Conservation (phyloP, 23 tunicate species). For the Styela plicata region DNA sequence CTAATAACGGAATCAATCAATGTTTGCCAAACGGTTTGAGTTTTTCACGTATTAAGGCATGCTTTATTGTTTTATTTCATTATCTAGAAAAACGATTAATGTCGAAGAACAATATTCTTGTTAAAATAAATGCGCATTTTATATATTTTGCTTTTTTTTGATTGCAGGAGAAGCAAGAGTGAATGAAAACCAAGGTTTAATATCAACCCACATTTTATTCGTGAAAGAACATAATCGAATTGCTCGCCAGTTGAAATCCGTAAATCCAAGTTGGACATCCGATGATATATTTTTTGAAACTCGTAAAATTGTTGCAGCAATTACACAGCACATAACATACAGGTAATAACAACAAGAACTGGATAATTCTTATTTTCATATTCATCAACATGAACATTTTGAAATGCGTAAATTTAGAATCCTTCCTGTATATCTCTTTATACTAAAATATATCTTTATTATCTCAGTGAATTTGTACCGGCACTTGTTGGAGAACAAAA, state of each 20-base stretch:
- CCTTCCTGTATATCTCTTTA: constrained; percentile 3
- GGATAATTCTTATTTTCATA: neutral
- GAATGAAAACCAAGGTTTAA: constrained; percentile 75
- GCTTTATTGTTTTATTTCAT: neutral
- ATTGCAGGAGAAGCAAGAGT: constrained; percentile 66
- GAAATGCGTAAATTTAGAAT: neutral
- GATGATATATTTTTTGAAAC: constrained; percentile 58
- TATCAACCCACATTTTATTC: constrained; percentile 47
- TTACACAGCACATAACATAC: constrained; percentile 60
- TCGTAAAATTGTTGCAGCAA: constrained; percentile 53
- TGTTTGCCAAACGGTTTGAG: too few relatives aligned
- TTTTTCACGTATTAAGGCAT: too few relatives aligned
- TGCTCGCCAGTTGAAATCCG: constrained; percentile 40
- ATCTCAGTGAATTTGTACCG: constrained; percentile 70
- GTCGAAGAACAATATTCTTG: too few relatives aligned
- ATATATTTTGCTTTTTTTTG: too few relatives aligned
- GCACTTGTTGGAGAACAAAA: constrained; percentile 47
- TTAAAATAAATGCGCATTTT: too few relatives aligned
- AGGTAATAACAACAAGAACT: constrained; percentile 26
- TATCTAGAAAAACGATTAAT: too few relatives aligned
- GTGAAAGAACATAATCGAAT: constrained; percentile 79
- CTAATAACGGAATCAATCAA: too few relatives aligned
- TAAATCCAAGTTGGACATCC: constrained; percentile 58
- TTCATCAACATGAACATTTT: neutral
- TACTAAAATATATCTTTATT: too few relatives aligned